A percentile compares a stretch with the other conserved stretches of the same genome.
phyloP scores from a whole-genome alignment of 2,888 invertebrate species.

The Sthenelais limicola region DNA sequence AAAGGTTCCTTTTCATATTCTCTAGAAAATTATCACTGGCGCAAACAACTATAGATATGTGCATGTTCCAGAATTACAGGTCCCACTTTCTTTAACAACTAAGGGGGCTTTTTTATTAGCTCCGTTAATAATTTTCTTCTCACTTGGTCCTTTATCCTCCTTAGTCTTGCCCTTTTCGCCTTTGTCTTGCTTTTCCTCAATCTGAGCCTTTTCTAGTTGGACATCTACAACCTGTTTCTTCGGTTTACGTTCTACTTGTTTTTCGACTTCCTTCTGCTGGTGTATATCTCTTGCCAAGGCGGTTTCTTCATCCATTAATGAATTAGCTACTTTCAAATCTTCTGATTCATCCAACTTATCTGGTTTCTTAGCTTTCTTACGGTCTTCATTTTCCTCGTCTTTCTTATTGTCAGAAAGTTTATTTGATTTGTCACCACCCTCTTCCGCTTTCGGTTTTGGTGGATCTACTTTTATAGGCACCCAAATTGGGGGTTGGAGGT shows the following conservation, averaged over 20 bases:
- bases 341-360: not conserved
- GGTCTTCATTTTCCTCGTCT: not conserved
- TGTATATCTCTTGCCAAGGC: no score
- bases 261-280: not conserved
- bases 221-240: not conserved
- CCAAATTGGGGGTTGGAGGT: no score
- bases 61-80: no score
- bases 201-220: conserved; percentile 1
- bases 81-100: no score
- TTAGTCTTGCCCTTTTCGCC: not conserved
- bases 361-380: not conserved
- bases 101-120: not conserved
- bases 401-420: not conserved
- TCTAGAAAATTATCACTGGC: no score
- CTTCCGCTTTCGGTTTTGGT: no score
- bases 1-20: no score
- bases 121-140: conserved; percentile 4
- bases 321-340: not conserved
- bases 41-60: no score
- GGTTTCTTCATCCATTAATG: not conserved
- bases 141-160: conserved; percentile 21
- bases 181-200: no score
- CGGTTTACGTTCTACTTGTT: not conserved
- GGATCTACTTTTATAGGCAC: no score
- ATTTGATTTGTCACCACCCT: not conserved